Evolutionary conservation across 2,888 invertebrate species (phyloP), one percentile per base, ranked within the genome.

Genomic region (Epinotia brunnichana): DNA sequence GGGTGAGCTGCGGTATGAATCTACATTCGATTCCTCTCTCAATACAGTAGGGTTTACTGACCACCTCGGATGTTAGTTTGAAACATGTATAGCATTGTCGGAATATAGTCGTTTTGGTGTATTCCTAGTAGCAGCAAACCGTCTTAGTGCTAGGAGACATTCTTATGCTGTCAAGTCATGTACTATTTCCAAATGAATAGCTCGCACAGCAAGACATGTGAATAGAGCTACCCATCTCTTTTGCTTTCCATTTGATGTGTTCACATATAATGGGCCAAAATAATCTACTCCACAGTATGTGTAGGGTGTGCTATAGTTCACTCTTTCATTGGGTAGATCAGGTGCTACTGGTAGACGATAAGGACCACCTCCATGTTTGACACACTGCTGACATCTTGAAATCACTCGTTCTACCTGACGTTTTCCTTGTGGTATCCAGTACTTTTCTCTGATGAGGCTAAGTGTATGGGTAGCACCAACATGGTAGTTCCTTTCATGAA

Each of bases 1-100:
- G 75, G 4, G 74, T 73, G 3, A 76, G 56, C 54, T 77, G 53
- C 0, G 75, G 74, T 11, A 75, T 77, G 41, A 77, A 77, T 48
- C 53, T 66, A 74, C 76, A 77, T 60, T 69, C 24, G 11, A 74
- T 75, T 13, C 48, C 17, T n/a, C 74, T 77, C 13, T 62, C 39
- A 15, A 69, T 39, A 53, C 76, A 77, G 15, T 75, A 74, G 7
- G 51, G 15, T 11, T 51, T 61, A 9, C 10, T 9, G 19, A 77
- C 7, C 13, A 77, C 71, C n/a, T 74, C 75, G 0, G 73, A 35
- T 10, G 67, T 70, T 10, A 77, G 54, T 35, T 76, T 77, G 35
- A 75, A 77, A 2, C 70, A 57, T 10, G 21, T 17, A 5, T n/a
- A n/a, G 77, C 76, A 24, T 77, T 77, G 29, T 77, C 77, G 3